Conservation (phyloP, 23 tunicate genomes). For the Halocynthia aurantium region DNA sequence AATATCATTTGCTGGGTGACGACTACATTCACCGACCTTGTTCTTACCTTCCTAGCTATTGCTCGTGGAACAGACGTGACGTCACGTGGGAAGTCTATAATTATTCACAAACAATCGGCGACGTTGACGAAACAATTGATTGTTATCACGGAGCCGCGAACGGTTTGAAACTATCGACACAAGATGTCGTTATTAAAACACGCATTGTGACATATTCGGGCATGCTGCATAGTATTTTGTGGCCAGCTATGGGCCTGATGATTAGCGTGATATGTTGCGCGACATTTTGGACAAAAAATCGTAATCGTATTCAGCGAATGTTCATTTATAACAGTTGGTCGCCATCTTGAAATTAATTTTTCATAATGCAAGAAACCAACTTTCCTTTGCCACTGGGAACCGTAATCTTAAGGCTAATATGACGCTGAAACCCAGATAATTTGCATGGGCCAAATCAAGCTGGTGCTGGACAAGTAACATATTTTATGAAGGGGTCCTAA, state of each 20-base stretch:
- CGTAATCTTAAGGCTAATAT: too few relatives aligned
- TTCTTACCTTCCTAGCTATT: slow-evolving; percentile 56
- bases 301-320: slow-evolving; percentile 53
- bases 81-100: slow-evolving; percentile 22
- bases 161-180: slow-evolving; percentile 2
- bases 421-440: too few relatives aligned
- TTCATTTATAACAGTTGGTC: slow-evolving; percentile 93
- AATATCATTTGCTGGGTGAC: slow-evolving; percentile 48
- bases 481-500: too few relatives aligned
- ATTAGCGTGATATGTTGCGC: slow-evolving; percentile 41
- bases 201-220: slow-evolving; percentile 7
- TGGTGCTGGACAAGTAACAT: too few relatives aligned
- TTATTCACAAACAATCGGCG: slow-evolving; percentile 28
- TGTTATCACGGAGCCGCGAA: slow-evolving; percentile 34
- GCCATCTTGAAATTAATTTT: slow-evolving; percentile 26
- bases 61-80: slow-evolving; percentile 21
- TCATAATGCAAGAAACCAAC: too few relatives aligned
- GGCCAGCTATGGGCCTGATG: slow-evolving; percentile 52
- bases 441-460: too few relatives aligned
- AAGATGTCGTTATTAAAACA: slow-evolving; percentile 23
- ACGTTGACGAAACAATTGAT: slow-evolving; percentile 34
- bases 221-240: slow-evolving; percentile 30
- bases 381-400: too few relatives aligned
- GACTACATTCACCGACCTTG: slow-evolving; percentile 58
- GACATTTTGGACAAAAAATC: slow-evolving; percentile 72